Base-by-base conservation (phyloP, 2,797 vertebrate genomes). In the Anabas testudineus region DNA sequence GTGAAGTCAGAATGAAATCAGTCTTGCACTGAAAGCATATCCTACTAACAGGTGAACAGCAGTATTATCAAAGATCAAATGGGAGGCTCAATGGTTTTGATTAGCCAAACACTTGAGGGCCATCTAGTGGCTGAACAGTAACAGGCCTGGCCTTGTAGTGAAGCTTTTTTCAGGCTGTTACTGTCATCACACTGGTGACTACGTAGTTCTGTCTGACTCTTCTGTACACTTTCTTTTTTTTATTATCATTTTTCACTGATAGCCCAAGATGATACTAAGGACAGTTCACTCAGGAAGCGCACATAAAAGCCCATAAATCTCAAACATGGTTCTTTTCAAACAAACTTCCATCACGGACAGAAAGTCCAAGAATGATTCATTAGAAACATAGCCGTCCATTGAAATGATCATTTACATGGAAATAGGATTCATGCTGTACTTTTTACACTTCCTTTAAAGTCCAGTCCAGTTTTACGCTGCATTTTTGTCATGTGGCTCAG, bases 11-110 rank as follows among this genome's bases (percentile, higher is more conserved):
- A 89, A 75, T 88, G 74, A 84, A 91, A 80, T 19, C 74, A 90
- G 89, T 91, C 88, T 93, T 95, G 94, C 94, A 95, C 94, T 95
- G 94, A 94, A 92, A 86, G 89, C 90, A 90, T 91, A 90, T 93
- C 91, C 88, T 88, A 83, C 87, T 82, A 80, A 57, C 86, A 90
- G 89, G 81, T 89, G 81, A 88, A 62, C 87, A 90, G 87, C 94
- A 95, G 94, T 95, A 95, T 95, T 95, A 94, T 93, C 83, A 86
- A 88, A 92, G 92, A 91, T 91, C 90, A 93, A 90, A 90, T 76
- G 71, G 43, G 78, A 87, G 89, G 86, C 80, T 75, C 68, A 8
- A 80, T 77, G 74, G 81, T 86, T 82, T 65, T 59, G 71, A 81
- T 78, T 37, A 67, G 70, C 67, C 75, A 71, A 84, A 62, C 83